phyloP scores from a whole-genome alignment of 2,888 invertebrate species.

The Cordilura impudica region DNA sequence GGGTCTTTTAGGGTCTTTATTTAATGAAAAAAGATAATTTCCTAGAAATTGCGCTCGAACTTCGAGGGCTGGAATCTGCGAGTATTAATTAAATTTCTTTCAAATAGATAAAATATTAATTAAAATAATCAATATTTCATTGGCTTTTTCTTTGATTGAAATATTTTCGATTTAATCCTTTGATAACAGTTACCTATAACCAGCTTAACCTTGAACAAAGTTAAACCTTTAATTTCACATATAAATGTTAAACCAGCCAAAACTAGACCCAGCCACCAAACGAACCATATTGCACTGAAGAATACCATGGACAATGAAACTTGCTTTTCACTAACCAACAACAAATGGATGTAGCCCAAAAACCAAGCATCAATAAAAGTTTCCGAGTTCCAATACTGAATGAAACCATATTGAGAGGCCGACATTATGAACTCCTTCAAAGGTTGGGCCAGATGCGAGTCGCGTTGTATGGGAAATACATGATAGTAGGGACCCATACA shows the following conservation, averaged over 20 bases:
- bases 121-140: no score
- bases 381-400: conserved; percentile 65
- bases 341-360: conserved; percentile 63
- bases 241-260: conserved; percentile 66
- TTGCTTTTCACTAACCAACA: conserved; percentile 58
- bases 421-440: conserved; percentile 68
- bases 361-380: conserved; percentile 69
- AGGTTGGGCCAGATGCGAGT: conserved; percentile 68
- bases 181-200: no score
- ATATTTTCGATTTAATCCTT: no score
- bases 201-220: neutral
- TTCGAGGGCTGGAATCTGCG: no score
- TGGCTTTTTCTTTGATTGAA: no score
- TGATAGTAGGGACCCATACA: conserved; percentile 71
- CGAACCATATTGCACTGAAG: conserved; percentile 64
- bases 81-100: no score
- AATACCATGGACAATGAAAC: conserved; percentile 66
- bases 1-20: no score
- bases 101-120: no score
- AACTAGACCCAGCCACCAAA: conserved; percentile 67
- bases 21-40: no score
- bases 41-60: no score
- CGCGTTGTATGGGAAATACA: conserved; percentile 68
- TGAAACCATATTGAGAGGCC: conserved; percentile 67
- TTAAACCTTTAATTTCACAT: conserved; percentile 59